A percentile compares a stretch with the other conserved stretches of the same genome.
Evolutionary conservation across 1,140 invertebrate species (phyloP).

Genomic region (Heterodera carotae): DNA sequence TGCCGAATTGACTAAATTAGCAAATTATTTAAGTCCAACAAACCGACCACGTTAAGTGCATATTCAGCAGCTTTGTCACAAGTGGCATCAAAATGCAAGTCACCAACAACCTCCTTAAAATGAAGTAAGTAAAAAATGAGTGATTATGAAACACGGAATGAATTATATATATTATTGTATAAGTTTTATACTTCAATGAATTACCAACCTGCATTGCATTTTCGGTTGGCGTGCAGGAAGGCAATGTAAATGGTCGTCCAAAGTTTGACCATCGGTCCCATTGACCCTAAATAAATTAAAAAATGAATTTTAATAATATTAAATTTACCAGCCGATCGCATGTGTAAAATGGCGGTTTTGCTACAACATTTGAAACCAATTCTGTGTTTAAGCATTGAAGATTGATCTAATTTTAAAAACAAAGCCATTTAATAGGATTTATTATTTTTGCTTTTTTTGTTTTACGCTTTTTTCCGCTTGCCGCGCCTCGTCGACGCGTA

Average conservation of each 20-base stretch:
- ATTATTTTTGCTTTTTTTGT: background rate
- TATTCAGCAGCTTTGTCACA: conserved; percentile 16
- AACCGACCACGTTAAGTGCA: background rate
- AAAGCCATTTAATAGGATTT: background rate
- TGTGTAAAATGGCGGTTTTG: conserved; percentile 34
- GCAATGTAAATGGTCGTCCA: conserved; percentile 24
- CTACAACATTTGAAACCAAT: background rate
- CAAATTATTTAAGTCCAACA: background rate
- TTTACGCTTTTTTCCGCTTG: conserved; percentile 6
- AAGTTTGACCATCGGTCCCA: conserved; percentile 26
- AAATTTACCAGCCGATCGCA: conserved; percentile 31
- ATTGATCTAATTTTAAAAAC: background rate
- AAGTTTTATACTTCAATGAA: background rate
- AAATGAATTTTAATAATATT: background rate
- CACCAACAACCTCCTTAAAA: conserved; percentile 11
- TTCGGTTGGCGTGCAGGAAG: conserved; percentile 30
- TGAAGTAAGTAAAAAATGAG: no score
- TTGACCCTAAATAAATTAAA: conserved; percentile 21
- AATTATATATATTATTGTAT: no score
- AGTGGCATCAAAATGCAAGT: conserved; percentile 11
- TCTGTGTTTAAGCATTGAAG: background rate
- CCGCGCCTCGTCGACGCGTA: background rate
- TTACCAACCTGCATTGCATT: conserved; percentile 17
- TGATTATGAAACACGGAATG: no score
- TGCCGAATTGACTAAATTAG: background rate